Conservation (phyloP, 2,797 vertebrate genomes). For the Nyctalus aviator region DNA sequence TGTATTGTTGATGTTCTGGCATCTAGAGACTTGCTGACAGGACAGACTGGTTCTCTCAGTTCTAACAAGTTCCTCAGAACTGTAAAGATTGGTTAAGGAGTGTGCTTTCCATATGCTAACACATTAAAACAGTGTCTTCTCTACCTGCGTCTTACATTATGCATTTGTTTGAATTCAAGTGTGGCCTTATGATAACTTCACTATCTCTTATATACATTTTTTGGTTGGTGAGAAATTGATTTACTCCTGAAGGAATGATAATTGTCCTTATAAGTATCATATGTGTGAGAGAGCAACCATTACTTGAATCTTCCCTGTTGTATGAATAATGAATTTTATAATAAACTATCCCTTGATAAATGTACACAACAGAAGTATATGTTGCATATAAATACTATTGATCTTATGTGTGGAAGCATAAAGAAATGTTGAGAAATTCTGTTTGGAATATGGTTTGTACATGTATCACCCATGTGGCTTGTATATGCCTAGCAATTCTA, state of each 20-base stretch:
- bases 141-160: not conserved
- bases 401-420: not conserved
- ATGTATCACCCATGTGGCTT: not conserved
- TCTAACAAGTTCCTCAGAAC: not conserved
- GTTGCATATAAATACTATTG: conserved; percentile 29
- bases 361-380: not conserved
- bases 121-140: not conserved
- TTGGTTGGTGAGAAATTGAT: not conserved
- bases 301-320: not conserved
- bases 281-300: not conserved
- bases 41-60: not conserved
- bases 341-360: not conserved
- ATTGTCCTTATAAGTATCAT: not conserved
- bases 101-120: not conserved
- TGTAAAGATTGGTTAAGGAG: not conserved
- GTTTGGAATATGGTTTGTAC: not conserved
- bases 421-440: not conserved
- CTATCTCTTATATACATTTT: not conserved
- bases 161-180: not conserved
- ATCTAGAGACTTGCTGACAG: not conserved
- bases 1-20: not conserved
- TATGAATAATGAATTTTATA: conserved; percentile 20
- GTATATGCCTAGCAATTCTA: not conserved
- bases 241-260: not conserved
- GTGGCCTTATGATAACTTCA: not conserved